phyloP scores from a whole-genome alignment of 1,140 invertebrate species.

The Eubasilissa regina region DNA sequence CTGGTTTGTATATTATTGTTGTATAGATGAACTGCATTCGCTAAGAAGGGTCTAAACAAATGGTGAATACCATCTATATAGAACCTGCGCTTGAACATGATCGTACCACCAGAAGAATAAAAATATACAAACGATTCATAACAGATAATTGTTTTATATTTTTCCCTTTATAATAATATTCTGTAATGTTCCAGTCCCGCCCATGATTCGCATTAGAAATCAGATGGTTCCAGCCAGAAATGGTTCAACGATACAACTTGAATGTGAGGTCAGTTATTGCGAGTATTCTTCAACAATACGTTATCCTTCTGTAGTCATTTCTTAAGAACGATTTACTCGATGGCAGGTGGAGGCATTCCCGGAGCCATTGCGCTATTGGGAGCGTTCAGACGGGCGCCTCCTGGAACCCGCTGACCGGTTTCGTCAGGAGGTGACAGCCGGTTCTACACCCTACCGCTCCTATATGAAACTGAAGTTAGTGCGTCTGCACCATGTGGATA shows the following conservation, averaged over 20 bases:
- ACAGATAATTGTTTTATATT: no score
- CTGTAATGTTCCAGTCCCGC: conserved; percentile 48
- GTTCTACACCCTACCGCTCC: conserved; percentile 67
- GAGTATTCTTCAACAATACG: background rate
- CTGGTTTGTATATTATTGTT: no score
- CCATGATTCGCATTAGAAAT: conserved; percentile 76
- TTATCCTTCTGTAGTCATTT: background rate
- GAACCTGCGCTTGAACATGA: no score
- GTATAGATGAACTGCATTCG: no score
- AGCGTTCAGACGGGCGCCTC: conserved; percentile 82
- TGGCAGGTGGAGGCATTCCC: conserved; percentile 87
- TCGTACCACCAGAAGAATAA: no score
- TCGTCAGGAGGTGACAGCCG: conserved; percentile 73
- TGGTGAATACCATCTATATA: no score
- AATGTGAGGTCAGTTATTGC: conserved; percentile 78
- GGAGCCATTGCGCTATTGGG: conserved; percentile 89
- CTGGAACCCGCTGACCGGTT: conserved; percentile 81
- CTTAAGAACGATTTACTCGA: background rate
- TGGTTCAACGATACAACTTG: conserved; percentile 80
- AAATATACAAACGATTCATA: no score
- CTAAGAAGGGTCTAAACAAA: no score
- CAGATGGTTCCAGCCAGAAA: conserved; percentile 82
- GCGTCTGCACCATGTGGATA: conserved; percentile 77
- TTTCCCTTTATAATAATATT: conserved; percentile 11
- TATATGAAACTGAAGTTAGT: conserved; percentile 85